phyloP scores from a whole-genome alignment of 2,113 vertebrate species.

The Laticauda colubrina region DNA sequence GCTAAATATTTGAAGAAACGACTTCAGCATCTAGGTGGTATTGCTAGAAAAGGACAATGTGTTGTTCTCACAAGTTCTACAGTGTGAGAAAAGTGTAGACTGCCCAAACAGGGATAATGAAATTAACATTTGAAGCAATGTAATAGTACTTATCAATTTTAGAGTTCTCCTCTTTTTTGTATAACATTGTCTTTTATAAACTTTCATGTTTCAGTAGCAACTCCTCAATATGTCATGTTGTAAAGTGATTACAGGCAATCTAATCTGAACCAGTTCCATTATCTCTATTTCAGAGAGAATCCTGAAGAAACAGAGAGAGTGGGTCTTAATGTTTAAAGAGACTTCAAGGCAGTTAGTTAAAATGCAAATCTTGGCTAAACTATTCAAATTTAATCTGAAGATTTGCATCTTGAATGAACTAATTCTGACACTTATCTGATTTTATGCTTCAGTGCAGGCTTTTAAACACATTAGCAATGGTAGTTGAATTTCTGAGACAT shows the following conservation, averaged over 20 bases:
- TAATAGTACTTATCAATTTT: neutral
- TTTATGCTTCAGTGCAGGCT: neutral
- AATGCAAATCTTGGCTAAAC: slow-evolving; percentile 3
- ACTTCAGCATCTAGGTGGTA: neutral
- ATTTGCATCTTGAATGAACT: slow-evolving; percentile 19
- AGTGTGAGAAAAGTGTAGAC: neutral
- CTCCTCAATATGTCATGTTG: neutral
- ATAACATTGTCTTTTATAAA: neutral
- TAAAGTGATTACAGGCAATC: neutral
- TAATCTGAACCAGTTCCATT: slow-evolving; percentile 7
- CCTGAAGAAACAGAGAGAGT: neutral
- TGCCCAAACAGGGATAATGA: neutral
- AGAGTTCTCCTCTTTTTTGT: neutral
- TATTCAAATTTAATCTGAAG: neutral
- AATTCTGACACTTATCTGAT: slow-evolving; percentile 13
- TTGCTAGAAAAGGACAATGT: neutral
- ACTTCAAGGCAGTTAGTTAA: neutral
- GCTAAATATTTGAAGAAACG: neutral
- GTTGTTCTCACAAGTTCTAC: neutral
- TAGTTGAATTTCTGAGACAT: neutral
- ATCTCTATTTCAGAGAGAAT: neutral
- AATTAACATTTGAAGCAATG: neutral
- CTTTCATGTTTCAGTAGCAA: neutral
- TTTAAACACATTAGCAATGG: neutral
- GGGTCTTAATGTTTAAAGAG: neutral